Base-by-base conservation (phyloP, 2,888 invertebrate species). In the Drosophila prolongata region DNA sequence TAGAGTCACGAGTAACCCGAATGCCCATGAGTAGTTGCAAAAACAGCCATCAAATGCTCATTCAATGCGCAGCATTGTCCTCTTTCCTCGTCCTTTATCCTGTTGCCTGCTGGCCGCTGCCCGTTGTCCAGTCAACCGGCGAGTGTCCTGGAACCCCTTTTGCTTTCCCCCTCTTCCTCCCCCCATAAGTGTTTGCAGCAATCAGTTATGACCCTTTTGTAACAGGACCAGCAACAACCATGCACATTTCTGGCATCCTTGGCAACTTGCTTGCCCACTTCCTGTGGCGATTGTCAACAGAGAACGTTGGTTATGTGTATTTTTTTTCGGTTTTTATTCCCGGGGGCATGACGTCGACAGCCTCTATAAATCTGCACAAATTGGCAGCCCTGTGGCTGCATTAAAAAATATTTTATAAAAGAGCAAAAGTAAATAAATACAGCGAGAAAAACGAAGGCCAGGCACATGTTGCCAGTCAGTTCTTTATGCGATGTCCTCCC, bases 311-410 rank as follows among this genome's bases (percentile, higher is more conserved):
- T 50, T 52, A 53, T 52, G 74, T 52, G 74, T 57, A 56, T 65
- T 56, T 37, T 46, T 34, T 19, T 30, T 42, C 30, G 59, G 59
- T 59, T 61, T 61, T 54, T 46, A 47, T 69, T 49, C 68, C 42
- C 64, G 44, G 37, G 55, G 52, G 42, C 38, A 66, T 52, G 46
- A 47, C 59, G 72, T 61, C 70, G 67, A 61, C 66, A 70, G 83
- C 67, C 67, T 79, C 78, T 80, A 90, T 88, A 88, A 88, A 88
- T 88, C 89, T 85, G 86, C 79, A 88, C 84, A 89, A 87, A 89
- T 89, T 90, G 90, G 90, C 89, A 84, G 78, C 88, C 82, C 85
- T 89, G 87, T 85, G 88, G 88, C 87, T 72, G 87, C 82, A 85
- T 85, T 85, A 89, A 89, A 85, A 85, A 87, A 84, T 89, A 82